Evolutionary conservation across 2,888 invertebrate species (phyloP).

Genomic region (Drosophila fulvimacula): DNA sequence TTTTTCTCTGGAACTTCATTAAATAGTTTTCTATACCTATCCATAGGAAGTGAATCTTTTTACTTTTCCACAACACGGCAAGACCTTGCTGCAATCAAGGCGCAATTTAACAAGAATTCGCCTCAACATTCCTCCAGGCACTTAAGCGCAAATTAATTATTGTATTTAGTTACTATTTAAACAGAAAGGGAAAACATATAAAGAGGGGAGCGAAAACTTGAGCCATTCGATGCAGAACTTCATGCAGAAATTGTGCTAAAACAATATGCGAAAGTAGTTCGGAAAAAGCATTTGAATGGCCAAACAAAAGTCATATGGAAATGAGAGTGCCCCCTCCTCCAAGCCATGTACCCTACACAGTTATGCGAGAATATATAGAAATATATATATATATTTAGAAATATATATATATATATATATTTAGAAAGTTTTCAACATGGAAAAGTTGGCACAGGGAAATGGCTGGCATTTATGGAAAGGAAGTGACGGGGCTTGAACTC

Average conservation of each 20-base stretch:
- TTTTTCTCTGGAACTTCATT: background rate
- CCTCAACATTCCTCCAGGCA: constrained; percentile 31
- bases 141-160: constrained; percentile 33
- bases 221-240: constrained; percentile 12
- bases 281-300: constrained; percentile 49
- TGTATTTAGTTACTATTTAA: constrained; percentile 31
- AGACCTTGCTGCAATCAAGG: constrained; percentile 1
- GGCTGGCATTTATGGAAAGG: constrained; percentile 46
- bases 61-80: background rate
- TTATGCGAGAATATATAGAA: constrained; percentile 3
- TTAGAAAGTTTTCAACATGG: constrained; percentile 48
- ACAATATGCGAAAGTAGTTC: constrained; percentile 20
- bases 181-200: constrained; percentile 20
- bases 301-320: constrained; percentile 47
- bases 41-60: background rate
- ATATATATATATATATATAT: constrained; percentile 17
- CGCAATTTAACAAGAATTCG: constrained; percentile 24
- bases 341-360: background rate
- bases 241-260: constrained; percentile 25
- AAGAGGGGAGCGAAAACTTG: background rate
- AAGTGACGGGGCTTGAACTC: constrained; percentile 39
- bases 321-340: background rate
- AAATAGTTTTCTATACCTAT: background rate
- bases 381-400: constrained; percentile 6
- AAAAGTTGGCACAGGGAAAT: constrained; percentile 47